Evolutionary conservation across 1,140 invertebrate genomes (phyloP).

Genomic region (Drosophila funebris): DNA sequence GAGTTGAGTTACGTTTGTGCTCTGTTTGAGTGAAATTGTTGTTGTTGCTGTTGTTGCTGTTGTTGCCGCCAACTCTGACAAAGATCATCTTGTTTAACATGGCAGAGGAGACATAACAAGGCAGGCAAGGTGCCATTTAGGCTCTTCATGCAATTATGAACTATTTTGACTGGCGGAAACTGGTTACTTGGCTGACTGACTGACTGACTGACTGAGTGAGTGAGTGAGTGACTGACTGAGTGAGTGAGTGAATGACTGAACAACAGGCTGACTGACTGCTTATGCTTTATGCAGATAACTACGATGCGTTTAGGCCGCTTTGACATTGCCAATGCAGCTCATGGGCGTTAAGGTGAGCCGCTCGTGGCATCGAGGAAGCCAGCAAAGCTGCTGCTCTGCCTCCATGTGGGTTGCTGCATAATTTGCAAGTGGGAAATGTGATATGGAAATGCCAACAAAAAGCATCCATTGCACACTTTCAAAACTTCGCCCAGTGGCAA

Average conservation of each 20-base stretch:
- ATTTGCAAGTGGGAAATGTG: conserved; percentile 20
- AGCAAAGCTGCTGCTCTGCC: neutral
- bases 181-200: conserved; percentile 36
- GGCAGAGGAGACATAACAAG: conserved; percentile 50
- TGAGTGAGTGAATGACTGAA: conserved; percentile 34
- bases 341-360: conserved; percentile 38
- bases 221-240: conserved; percentile 34
- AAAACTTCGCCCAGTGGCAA: conserved; percentile 59
- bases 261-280: conserved; percentile 19
- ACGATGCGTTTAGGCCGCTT: neutral
- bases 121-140: conserved; percentile 69
- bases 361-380: conserved; percentile 19
- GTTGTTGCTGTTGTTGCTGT: neutral
- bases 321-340: conserved; percentile 38
- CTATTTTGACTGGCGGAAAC: conserved; percentile 66
- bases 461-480: conserved; percentile 17
- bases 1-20: neutral
- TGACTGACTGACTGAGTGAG: conserved; percentile 40
- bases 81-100: conserved; percentile 59
- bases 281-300: conserved; percentile 56
- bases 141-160: conserved; percentile 70
- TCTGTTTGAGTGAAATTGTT: neutral
- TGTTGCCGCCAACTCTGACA: conserved; percentile 12
- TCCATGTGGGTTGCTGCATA: conserved; percentile 25
- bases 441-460: conserved; percentile 27